These are phyloP conservation scores for Acronicta aceris DNA, from an alignment of 2,888 invertebrate genomes.

Conservation along the genomic window DNA sequence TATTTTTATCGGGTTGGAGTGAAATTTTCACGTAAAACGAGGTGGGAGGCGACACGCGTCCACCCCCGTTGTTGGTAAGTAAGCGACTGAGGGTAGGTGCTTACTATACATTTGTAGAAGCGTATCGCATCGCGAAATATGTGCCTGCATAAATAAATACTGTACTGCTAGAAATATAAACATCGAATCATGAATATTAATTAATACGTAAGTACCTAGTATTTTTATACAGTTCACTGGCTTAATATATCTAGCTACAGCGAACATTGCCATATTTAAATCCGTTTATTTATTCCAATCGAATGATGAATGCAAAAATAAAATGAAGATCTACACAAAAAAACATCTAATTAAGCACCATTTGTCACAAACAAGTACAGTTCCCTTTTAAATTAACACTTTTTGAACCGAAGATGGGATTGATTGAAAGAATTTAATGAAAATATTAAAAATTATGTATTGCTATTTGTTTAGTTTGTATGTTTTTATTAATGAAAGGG, in stretches of 20 bases:
- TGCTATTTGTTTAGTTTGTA: too few relatives aligned
- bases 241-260: neutral
- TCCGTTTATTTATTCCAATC: neutral
- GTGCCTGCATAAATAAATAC: slow-evolving; percentile 42
- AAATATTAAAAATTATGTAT: too few relatives aligned
- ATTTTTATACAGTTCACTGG: neutral
- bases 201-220: neutral
- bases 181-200: slow-evolving; percentile 29
- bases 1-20: slow-evolving; percentile 24
- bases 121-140: slow-evolving; percentile 36
- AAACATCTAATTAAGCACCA: too few relatives aligned
- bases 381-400: too few relatives aligned
- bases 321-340: too few relatives aligned
- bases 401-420: too few relatives aligned
- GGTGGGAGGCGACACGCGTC: slow-evolving; percentile 33
- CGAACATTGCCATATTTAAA: neutral
- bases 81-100: slow-evolving; percentile 37
- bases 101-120: slow-evolving; percentile 16
- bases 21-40: slow-evolving; percentile 29
- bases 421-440: too few relatives aligned
- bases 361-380: too few relatives aligned
- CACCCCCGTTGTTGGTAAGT: slow-evolving; percentile 29
- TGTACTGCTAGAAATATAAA: slow-evolving; percentile 18
- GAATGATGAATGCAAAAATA: neutral
- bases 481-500: too few relatives aligned